Percentiles rank a stretch among this genome's conserved stretches.
Conservation (phyloP, 1,140 invertebrate genomes). For the Zaprionus kolodkinae region DNA sequence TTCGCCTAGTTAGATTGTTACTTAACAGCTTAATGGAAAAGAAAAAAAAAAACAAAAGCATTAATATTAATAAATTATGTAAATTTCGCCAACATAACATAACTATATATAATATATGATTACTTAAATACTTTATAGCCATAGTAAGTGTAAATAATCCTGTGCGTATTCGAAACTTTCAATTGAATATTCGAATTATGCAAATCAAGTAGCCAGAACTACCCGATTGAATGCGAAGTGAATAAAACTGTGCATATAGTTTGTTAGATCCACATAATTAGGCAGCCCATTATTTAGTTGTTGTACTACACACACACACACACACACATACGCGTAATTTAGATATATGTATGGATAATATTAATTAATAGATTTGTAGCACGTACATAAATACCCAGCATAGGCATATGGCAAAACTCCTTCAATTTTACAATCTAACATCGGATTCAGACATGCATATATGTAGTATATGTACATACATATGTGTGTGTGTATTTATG, state of each 20-base stretch:
- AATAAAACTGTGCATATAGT: slow-evolving; percentile 78
- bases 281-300: slow-evolving; percentile 62
- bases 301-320: slow-evolving; percentile 50
- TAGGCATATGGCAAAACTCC: slow-evolving; percentile 63
- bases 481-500: neutral
- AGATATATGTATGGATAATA: slow-evolving; percentile 19
- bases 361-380: slow-evolving; percentile 44
- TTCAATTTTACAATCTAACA: slow-evolving; percentile 62
- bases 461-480: too few relatives aligned
- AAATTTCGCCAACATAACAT: slow-evolving; percentile 11
- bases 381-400: slow-evolving; percentile 52
- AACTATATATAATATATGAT: slow-evolving; percentile 5
- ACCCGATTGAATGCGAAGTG: slow-evolving; percentile 45
- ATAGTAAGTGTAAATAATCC: slow-evolving; percentile 43
- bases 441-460: slow-evolving; percentile 16
- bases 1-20: slow-evolving; percentile 29
- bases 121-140: slow-evolving; percentile 15
- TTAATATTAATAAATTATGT: slow-evolving; percentile 33
- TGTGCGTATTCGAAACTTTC: slow-evolving; percentile 3
- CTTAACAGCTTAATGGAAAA: slow-evolving; percentile 21
- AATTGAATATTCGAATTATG: slow-evolving; percentile 39
- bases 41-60: neutral
- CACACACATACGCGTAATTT: slow-evolving; percentile 20
- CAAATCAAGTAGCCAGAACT: slow-evolving; percentile 11
- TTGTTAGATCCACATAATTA: slow-evolving; percentile 59